A percentile compares a stretch with the other conserved stretches of the same genome.
Evolutionary conservation across 2,888 invertebrate species (phyloP).

Genomic region (Scaptomyza polygonia): DNA sequence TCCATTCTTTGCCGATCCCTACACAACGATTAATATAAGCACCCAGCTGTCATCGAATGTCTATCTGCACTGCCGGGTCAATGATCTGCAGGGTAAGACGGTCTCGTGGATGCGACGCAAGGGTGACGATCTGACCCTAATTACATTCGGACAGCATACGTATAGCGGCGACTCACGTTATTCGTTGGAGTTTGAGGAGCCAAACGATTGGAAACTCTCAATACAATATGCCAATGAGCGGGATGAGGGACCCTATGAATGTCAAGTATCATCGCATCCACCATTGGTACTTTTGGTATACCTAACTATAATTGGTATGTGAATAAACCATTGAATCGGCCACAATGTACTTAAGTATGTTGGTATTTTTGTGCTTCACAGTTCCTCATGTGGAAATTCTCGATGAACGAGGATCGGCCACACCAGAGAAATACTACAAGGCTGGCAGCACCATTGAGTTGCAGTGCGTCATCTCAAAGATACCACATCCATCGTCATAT

Average conservation of each 20-base stretch:
- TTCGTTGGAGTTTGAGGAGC: constrained; percentile 88
- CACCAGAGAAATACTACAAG: constrained; percentile 92
- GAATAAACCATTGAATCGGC: background rate
- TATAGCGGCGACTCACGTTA: constrained; percentile 89
- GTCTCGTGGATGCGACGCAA: constrained; percentile 90
- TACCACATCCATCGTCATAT: constrained; percentile 90
- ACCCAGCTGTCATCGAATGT: constrained; percentile 88
- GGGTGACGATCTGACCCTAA: constrained; percentile 88
- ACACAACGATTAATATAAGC: constrained; percentile 87
- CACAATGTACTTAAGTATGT: background rate
- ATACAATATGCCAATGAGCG: constrained; percentile 90
- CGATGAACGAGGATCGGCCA: constrained; percentile 90
- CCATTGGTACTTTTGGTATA: constrained; percentile 89
- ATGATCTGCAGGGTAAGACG: constrained; percentile 89
- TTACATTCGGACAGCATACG: constrained; percentile 89
- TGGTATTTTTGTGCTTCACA: constrained; percentile 75
- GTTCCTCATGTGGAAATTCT: constrained; percentile 93
- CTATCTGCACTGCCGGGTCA: constrained; percentile 88
- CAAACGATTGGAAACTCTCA: constrained; percentile 91
- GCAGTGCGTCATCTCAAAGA: constrained; percentile 91
- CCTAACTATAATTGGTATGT: constrained; percentile 90
- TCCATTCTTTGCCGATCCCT: constrained; percentile 89
- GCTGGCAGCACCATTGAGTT: constrained; percentile 93
- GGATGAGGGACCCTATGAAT: constrained; percentile 92
- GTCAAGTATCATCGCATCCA: constrained; percentile 92